These are phyloP conservation scores for Eilema depressum DNA, from an alignment of 2,888 invertebrate genomes.

Conservation along the genomic window DNA sequence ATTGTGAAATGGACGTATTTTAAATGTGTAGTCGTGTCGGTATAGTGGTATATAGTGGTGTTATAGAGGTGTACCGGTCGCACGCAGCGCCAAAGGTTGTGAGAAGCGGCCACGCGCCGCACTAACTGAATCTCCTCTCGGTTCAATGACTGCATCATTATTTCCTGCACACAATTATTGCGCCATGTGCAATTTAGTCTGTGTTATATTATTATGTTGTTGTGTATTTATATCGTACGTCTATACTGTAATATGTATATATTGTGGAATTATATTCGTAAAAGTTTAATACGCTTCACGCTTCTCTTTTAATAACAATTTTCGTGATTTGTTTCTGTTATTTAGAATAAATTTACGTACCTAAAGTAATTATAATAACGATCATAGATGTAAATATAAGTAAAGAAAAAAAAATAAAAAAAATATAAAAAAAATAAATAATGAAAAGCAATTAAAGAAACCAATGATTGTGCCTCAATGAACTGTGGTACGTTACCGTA, in stretches of 20 bases:
- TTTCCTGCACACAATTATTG: constrained; percentile 83
- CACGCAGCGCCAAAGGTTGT: constrained; percentile 72
- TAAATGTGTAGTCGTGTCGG: constrained; percentile 72
- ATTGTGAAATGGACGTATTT: constrained; percentile 71
- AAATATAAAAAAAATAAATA: constrained; percentile 66
- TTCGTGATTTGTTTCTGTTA: constrained; percentile 87
- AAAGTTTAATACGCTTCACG: constrained; percentile 85
- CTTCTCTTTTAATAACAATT: constrained; percentile 83
- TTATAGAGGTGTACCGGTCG: constrained; percentile 41
- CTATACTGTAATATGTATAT: constrained; percentile 86
- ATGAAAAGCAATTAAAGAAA: constrained; percentile 84
- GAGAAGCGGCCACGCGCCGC: constrained; percentile 68
- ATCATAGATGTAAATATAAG: constrained; percentile 78
- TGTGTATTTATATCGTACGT: constrained; percentile 85
- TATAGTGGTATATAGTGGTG: constrained; percentile 66
- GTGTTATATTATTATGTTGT: constrained; percentile 87
- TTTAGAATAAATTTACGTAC: constrained; percentile 87
- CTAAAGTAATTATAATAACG: constrained; percentile 86
- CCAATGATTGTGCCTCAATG: constrained; percentile 88
- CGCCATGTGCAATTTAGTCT: constrained; percentile 86
- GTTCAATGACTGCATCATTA: constrained; percentile 84
- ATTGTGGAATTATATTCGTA: constrained; percentile 86
- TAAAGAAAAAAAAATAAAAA: constrained; percentile 66
- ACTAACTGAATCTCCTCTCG: constrained; percentile 83
- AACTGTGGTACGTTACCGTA: constrained; percentile 87